A percentile compares a stretch with the other conserved stretches of the same genome.
Conservation (phyloP, 2,888 invertebrate genomes). For the Melanophora roralis region DNA sequence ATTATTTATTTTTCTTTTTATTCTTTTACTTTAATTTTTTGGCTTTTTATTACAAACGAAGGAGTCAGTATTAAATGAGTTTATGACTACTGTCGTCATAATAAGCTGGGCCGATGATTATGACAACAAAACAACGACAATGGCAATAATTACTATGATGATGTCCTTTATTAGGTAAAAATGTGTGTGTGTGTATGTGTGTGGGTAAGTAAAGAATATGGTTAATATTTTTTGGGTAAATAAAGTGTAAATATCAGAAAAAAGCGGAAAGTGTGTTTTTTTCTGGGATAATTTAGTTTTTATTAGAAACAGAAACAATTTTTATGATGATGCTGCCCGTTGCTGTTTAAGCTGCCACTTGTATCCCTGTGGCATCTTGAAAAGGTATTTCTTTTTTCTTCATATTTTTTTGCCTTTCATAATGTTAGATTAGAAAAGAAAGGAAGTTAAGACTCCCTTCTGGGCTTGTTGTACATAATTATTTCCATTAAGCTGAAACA, state of each 20-base stretch:
- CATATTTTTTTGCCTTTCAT: background rate
- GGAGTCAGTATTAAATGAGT: constrained; percentile 68
- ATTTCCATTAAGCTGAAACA: constrained; percentile 55
- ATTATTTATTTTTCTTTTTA: constrained; percentile 38
- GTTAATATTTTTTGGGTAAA: constrained; percentile 49
- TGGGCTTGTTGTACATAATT: constrained; percentile 52
- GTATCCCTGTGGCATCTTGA: constrained; percentile 50
- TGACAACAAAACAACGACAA: constrained; percentile 52
- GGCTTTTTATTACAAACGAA: constrained; percentile 73
- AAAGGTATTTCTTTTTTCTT: constrained; percentile 43
- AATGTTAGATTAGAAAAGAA: constrained; percentile 34
- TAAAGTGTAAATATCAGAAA: constrained; percentile 52
- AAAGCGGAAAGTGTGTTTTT: constrained; percentile 30
- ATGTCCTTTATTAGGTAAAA: constrained; percentile 46
- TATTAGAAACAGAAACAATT: constrained; percentile 46
- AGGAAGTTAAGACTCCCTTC: constrained; percentile 49
- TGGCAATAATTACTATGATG: constrained; percentile 63
- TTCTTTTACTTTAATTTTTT: background rate
- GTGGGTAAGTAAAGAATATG: constrained; percentile 29
- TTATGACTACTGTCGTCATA: constrained; percentile 64
- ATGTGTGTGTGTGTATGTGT: background rate
- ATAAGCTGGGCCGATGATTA: background rate
- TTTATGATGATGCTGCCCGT: constrained; percentile 42
- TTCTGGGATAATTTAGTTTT: constrained; percentile 53
- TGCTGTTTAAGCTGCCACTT: background rate